Evolutionary conservation across 2,797 vertebrate species (phyloP).

Genomic region (Gouania willdenowi): DNA sequence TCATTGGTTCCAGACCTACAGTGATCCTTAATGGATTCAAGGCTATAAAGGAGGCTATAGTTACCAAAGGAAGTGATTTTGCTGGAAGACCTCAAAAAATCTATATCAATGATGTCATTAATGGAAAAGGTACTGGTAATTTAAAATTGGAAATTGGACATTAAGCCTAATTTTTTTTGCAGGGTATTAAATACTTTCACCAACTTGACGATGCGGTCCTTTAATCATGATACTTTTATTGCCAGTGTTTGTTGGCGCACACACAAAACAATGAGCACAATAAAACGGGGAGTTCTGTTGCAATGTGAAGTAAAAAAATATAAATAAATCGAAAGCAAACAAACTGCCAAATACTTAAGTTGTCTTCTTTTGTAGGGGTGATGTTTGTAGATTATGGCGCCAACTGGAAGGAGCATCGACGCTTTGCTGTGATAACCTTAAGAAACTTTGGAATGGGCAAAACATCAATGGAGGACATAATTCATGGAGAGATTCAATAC

Average conservation of each 20-base stretch:
- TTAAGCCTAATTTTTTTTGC: too few relatives aligned
- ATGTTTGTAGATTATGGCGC: conserved; percentile 61
- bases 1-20: conserved; percentile 47
- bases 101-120: conserved; percentile 21
- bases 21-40: conserved; percentile 70
- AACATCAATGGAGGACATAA: conserved; percentile 71
- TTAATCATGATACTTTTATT: too few relatives aligned
- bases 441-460: conserved; percentile 77
- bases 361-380: conserved; percentile 58
- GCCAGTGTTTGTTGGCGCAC: too few relatives aligned
- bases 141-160: too few relatives aligned
- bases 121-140: conserved; percentile 59
- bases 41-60: conserved; percentile 69
- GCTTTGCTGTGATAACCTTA: conserved; percentile 70
- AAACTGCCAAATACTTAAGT: too few relatives aligned
- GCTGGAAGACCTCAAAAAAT: conserved; percentile 65
- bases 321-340: too few relatives aligned
- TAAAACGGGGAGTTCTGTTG: too few relatives aligned
- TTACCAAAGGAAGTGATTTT: conserved; percentile 56
- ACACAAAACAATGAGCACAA: too few relatives aligned
- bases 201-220: too few relatives aligned
- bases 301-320: too few relatives aligned
- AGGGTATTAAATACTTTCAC: too few relatives aligned
- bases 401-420: conserved; percentile 67
- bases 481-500: conserved; percentile 55